Evolutionary conservation across 2,888 invertebrate species (phyloP), one percentile per base, ranked within the genome.

Genomic region (Steinernema scapterisci): DNA sequence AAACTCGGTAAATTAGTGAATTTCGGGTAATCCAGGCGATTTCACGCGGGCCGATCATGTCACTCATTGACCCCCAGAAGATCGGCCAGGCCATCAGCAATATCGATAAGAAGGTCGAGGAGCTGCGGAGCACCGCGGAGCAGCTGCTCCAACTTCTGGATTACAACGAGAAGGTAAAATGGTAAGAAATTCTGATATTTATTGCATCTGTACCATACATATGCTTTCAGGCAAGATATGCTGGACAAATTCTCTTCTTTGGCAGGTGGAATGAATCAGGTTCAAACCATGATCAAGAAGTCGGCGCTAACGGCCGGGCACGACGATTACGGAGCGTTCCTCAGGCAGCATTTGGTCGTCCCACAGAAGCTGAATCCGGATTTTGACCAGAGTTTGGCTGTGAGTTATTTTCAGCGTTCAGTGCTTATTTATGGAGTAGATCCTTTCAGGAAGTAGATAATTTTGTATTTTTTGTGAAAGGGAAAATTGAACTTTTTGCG

Each of bases 161-260:
- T 31, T 31, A 63, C 27, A 63, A 63, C 38, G 63, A 63, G 16
- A 63, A 63, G 3, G 31, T n/a, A 27, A 63, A 25, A 63, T 63
- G 63, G 63, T 63, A 31, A 27, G 38, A n/a, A n/a, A 16, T 9
- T 19, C n/a, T 6, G 5, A n/a, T n/a, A n/a, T n/a, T n/a, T n/a
- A n/a, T n/a, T n/a, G n/a, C n/a, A n/a, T n/a, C n/a, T n/a, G n/a
- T n/a, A n/a, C n/a, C n/a, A 16, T 54, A 25, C 31, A 31, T 0
- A 0, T 23, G 19, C n/a, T n/a, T 71, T 11, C 71, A 81, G 81
- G 82, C 82, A 82, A 5, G 84, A 82, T 9, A 81, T 85, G 79
- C 78, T 85, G 5, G 80, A 83, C 71, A 82, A 85, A 75, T 83
- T 81, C 72, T 81, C 83, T 7, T 75, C 83, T 1, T 63, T 85